Evolutionary conservation across 2,113 vertebrate species (phyloP).

Genomic region (Saccopteryx leptura): DNA sequence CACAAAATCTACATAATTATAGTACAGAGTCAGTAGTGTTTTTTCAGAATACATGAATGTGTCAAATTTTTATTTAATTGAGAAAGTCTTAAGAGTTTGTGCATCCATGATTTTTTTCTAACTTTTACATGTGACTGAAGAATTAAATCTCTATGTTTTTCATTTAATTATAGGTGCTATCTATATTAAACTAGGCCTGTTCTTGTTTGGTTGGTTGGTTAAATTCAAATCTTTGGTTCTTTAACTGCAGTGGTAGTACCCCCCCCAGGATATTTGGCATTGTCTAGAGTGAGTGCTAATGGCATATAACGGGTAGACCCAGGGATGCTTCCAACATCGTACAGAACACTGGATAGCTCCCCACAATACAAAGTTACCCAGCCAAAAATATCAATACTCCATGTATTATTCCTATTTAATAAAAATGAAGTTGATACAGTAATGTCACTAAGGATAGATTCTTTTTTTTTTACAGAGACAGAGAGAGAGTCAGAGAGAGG

Average conservation of each 20-base stretch:
- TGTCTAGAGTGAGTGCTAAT: background rate
- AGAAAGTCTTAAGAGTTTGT: background rate
- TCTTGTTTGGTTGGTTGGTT: constrained; percentile 4
- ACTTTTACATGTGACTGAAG: constrained; percentile 18
- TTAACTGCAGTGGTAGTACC: background rate
- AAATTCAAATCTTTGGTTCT: constrained; percentile 1
- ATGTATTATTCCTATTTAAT: background rate
- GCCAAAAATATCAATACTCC: background rate
- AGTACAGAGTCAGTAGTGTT: background rate
- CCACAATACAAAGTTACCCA: background rate
- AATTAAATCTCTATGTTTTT: background rate
- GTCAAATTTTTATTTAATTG: background rate
- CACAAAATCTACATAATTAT: background rate
- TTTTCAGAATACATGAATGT: background rate
- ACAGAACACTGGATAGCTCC: background rate
- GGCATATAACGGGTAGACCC: background rate
- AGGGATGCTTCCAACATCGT: background rate
- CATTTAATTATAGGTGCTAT: background rate
- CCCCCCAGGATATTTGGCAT: background rate
- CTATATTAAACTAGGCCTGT: background rate
- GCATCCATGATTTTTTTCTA: constrained; percentile 10
- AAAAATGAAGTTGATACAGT: background rate
- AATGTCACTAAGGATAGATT: background rate
- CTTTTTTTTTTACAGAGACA: background rate
- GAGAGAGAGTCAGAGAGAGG: too few species aligned